phyloP scores from a whole-genome alignment of 2,888 invertebrate genomes.

The Thereva nobilitata region DNA sequence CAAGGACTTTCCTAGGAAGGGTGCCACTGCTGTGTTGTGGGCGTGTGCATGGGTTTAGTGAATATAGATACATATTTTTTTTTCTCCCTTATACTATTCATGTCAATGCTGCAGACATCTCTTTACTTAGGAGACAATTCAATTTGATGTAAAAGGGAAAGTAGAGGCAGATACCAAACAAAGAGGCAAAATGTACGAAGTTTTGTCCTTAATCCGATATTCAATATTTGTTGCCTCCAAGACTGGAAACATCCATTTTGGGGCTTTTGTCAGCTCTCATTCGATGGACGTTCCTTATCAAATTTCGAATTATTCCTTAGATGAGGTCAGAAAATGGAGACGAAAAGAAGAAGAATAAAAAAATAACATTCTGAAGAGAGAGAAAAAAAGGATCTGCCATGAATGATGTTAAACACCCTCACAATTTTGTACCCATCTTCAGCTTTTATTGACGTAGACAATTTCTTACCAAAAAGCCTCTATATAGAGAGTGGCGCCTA shows the following conservation, averaged over 20 bases:
- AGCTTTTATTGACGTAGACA: too few species aligned
- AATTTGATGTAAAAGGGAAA: slow-evolving; percentile 10
- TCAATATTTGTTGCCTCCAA: slow-evolving; percentile 5
- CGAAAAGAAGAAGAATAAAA: neutral
- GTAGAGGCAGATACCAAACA: neutral
- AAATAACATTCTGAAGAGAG: neutral
- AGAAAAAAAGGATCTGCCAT: neutral
- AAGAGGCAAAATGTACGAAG: slow-evolving; percentile 2
- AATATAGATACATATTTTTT: neutral
- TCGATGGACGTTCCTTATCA: slow-evolving; percentile 10
- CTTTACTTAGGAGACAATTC: slow-evolving; percentile 30
- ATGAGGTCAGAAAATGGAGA: neutral
- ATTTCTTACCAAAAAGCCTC: too few species aligned
- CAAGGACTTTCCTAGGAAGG: neutral
- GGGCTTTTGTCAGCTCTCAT: slow-evolving; percentile 4
- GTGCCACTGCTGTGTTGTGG: neutral
- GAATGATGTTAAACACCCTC: too few species aligned
- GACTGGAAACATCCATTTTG: slow-evolving; percentile 15
- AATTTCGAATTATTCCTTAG: slow-evolving; percentile 7
- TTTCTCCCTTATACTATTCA: slow-evolving; percentile 11
- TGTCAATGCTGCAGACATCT: slow-evolving; percentile 19
- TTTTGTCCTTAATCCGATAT: slow-evolving; percentile 16
- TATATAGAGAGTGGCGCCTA: too few species aligned
- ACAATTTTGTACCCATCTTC: too few species aligned
- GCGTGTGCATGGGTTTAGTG: too few species aligned